phyloP scores from a whole-genome alignment of 2,113 vertebrate genomes.

The Naja naja region DNA sequence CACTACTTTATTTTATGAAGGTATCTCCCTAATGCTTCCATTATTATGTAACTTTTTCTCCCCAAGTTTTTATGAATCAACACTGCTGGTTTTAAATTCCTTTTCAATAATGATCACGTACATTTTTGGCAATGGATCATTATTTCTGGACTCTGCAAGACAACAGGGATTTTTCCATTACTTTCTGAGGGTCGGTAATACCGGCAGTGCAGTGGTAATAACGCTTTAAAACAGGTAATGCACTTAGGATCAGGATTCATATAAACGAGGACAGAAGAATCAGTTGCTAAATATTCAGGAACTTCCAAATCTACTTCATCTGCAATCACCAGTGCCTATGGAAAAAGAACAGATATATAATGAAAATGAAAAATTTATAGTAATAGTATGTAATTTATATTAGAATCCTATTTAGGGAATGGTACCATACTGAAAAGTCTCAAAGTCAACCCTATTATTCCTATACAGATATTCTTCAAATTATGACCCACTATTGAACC shows the following conservation, averaged over 20 bases:
- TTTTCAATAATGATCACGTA: constrained; percentile 42
- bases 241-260: constrained; percentile 53
- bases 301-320: constrained; percentile 79
- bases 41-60: not conserved
- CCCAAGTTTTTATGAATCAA: not conserved
- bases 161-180: constrained; percentile 34
- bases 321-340: constrained; percentile 76
- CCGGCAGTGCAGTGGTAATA: constrained; percentile 82
- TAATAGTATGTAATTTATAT: not conserved
- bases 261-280: constrained; percentile 72
- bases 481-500: not conserved
- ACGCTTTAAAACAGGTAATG: constrained; percentile 57
- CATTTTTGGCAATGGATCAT: constrained; percentile 72
- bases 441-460: not conserved
- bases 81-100: not conserved
- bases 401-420: accelerated
- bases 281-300: constrained; percentile 79
- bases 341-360: not conserved
- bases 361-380: not conserved
- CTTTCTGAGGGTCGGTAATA: constrained; percentile 78
- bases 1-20: not conserved
- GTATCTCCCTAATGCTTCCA: not conserved
- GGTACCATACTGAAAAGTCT: not conserved
- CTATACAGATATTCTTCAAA: not conserved
- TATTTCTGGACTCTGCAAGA: constrained; percentile 75